phyloP scores from a whole-genome alignment of 2,888 invertebrate genomes.

The Pyrrhosoma nymphula region DNA sequence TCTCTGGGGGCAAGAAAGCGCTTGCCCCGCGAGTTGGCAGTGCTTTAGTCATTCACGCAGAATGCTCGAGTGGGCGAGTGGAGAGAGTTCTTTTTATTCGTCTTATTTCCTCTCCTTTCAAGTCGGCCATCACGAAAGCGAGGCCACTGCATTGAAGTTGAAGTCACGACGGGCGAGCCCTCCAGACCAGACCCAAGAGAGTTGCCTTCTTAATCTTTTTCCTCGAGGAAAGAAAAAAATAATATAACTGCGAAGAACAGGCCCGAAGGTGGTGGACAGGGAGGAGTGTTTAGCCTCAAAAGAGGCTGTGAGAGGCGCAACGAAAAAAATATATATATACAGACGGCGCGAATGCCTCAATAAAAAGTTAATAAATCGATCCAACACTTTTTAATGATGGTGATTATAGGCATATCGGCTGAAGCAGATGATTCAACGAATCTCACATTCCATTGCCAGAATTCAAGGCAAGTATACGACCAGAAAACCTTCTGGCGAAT shows the following conservation, averaged over 20 bases:
- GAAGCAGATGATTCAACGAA: too few species aligned
- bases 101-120: not conserved
- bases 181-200: not conserved
- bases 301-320: too few species aligned
- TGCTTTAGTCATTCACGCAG: constrained; percentile 26
- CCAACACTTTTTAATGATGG: too few species aligned
- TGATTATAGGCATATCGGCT: too few species aligned
- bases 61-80: not conserved
- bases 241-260: not conserved
- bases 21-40: not conserved
- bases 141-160: constrained; percentile 14
- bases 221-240: not conserved
- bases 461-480: too few species aligned
- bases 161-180: constrained; percentile 9
- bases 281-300: too few species aligned
- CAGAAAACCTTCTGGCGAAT: too few species aligned
- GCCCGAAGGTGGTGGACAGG: not conserved
- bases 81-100: not conserved
- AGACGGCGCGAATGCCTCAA: too few species aligned
- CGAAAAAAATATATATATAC: too few species aligned
- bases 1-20: not conserved
- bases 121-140: not conserved
- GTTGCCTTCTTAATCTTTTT: not conserved
- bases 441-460: too few species aligned
- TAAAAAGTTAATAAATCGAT: too few species aligned